These are phyloP conservation scores for Synchiropus splendidus DNA, from an alignment of 2,113 vertebrate genomes.

Conservation along the genomic window DNA sequence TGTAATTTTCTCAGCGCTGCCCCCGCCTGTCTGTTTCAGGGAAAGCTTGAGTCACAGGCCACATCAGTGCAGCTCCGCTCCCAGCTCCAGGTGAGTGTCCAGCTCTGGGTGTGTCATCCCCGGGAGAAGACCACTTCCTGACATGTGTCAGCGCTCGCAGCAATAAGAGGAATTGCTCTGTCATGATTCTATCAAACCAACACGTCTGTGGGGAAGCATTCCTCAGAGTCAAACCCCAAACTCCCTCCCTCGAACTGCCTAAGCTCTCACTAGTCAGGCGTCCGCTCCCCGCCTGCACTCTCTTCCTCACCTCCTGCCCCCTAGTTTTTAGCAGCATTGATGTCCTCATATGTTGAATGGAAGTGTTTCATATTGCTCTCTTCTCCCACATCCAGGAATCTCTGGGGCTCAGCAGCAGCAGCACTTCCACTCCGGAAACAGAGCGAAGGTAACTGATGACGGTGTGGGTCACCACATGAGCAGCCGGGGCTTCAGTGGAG, in stretches of 20 bases:
- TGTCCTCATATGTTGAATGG: background rate
- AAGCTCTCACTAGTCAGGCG: too few relatives aligned
- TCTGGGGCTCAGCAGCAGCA: slow-evolving; percentile 80
- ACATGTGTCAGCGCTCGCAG: slow-evolving; percentile 30
- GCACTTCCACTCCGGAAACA: slow-evolving; percentile 77
- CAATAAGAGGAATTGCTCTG: too few relatives aligned
- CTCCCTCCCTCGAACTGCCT: too few relatives aligned
- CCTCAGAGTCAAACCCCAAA: too few relatives aligned
- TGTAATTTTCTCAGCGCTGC: slow-evolving; percentile 29
- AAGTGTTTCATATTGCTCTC: slow-evolving; percentile 6
- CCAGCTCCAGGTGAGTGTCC: slow-evolving; percentile 81
- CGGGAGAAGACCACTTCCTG: slow-evolving; percentile 26
- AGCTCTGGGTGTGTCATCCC: slow-evolving; percentile 19
- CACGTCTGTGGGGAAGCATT: too few relatives aligned
- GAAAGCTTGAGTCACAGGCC: slow-evolving; percentile 71
- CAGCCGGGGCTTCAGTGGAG: too few relatives aligned
- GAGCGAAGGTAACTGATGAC: slow-evolving; percentile 80
- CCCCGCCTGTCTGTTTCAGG: slow-evolving; percentile 45
- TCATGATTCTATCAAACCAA: too few relatives aligned
- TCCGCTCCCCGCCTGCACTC: too few relatives aligned
- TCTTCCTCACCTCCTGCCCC: too few relatives aligned
- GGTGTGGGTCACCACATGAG: too few relatives aligned
- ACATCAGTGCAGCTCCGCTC: slow-evolving; percentile 83
- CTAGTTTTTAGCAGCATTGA: too few relatives aligned
- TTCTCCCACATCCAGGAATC: slow-evolving; percentile 79